Evolutionary conservation across 2,888 invertebrate species (phyloP), one percentile per base, ranked within the genome.

Genomic region (Sminthurinus aureus): DNA sequence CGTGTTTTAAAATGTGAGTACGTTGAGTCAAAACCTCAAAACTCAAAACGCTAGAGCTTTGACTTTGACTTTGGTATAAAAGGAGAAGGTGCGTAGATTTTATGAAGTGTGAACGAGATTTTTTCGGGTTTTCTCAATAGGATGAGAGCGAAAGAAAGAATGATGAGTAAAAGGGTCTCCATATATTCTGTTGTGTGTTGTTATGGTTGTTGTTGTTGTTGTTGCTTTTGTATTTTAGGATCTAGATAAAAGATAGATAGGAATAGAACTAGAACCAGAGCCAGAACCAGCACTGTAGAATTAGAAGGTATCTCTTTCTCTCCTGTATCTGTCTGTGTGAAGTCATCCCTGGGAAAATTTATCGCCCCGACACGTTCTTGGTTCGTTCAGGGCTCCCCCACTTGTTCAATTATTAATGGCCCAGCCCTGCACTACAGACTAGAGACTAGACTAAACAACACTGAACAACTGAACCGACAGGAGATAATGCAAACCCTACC

Each of bases 41-140:
- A 1, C 1, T 6, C 38, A n/a, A n/a, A n/a, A n/a, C n/a, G n/a
- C n/a, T n/a, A n/a, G 38, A 38, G 38, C 6, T 38, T 38, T 38
- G 38, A 38, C 38, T 38, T 15, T 58, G 9, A 15, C 2, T 58
- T 58, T 15, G 13, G 50, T 67, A 18, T 24, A 71, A 24, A 81
- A 81, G 74, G 74, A 74, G 74, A 73, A 81, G 81, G 81, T 81
- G 81, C 74, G 66, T 71, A 86, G 84, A 84, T 87, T 87, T 88
- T 87, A 88, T 88, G 87, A 88, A 88, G 88, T 88, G 88, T 88
- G 88, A 88, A 88, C 87, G 85, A 87, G 83, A 87, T 85, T 85
- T 87, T 71, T 86, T 85, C 83, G 78, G 74, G 51, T 75, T 83
- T 71, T 69, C 84, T 85, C 76, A 81, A 83, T 85, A 75, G 74